These are phyloP conservation scores for Hypselothyrea guttata DNA, from an alignment of 2,888 invertebrate genomes.

Conservation along the genomic window DNA sequence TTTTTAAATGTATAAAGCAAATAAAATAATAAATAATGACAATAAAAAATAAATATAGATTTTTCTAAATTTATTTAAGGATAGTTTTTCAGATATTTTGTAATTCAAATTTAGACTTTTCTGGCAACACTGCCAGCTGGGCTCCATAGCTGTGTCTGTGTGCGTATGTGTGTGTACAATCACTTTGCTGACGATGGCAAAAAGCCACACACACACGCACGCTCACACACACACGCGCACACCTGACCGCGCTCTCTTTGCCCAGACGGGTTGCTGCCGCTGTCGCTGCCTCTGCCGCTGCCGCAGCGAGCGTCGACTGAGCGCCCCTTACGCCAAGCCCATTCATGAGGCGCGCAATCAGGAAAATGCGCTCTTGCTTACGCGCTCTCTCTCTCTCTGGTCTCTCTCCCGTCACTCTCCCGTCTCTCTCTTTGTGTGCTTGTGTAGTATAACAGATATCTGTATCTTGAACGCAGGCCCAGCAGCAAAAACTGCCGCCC, in stretches of 20 bases:
- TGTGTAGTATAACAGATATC: background rate
- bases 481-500: slow-evolving; percentile 44
- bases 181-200: slow-evolving; percentile 65
- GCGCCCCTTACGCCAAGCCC: slow-evolving; percentile 19
- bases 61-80: too few relatives aligned
- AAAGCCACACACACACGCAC: slow-evolving; percentile 29
- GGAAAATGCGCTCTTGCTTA: slow-evolving; percentile 29
- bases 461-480: slow-evolving; percentile 49
- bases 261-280: background rate
- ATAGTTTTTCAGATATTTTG: too few relatives aligned
- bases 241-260: slow-evolving; percentile 27
- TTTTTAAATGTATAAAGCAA: too few relatives aligned
- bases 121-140: too few relatives aligned
- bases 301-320: slow-evolving; percentile 16
- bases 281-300: slow-evolving; percentile 11
- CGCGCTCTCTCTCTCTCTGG: slow-evolving; percentile 19
- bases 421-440: too few relatives aligned
- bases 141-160: too few relatives aligned
- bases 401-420: slow-evolving; percentile 3
- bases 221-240: slow-evolving; percentile 22
- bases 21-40: too few relatives aligned
- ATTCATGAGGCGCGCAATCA: slow-evolving; percentile 35
- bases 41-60: too few relatives aligned
- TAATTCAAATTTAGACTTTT: too few relatives aligned
- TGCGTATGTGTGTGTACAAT: too few relatives aligned